Evolutionary conservation across 2,888 invertebrate genomes (phyloP).

Genomic region (Tuta absoluta): DNA sequence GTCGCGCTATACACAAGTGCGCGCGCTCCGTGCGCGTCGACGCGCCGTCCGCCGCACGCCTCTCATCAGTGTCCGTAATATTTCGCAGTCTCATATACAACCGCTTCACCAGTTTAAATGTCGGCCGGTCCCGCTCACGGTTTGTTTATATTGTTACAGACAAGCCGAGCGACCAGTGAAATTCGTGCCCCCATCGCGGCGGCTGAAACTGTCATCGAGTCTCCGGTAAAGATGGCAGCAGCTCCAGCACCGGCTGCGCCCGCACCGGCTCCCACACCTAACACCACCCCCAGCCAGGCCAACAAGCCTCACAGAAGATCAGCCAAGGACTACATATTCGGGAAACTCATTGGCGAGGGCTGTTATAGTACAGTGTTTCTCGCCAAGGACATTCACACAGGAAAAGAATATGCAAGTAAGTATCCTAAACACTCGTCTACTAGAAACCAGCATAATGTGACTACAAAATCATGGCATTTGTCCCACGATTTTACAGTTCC

Average conservation of each 20-base stretch:
- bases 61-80: slow-evolving; percentile 42
- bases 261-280: slow-evolving; percentile 64
- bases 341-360: slow-evolving; percentile 97
- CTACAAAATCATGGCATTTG: background rate
- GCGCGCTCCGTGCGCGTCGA: slow-evolving; percentile 58
- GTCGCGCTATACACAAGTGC: slow-evolving; percentile 61
- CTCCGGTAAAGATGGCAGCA: slow-evolving; percentile 77
- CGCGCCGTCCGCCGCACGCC: slow-evolving; percentile 42
- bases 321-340: slow-evolving; percentile 96
- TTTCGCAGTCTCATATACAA: slow-evolving; percentile 33
- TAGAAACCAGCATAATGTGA: background rate
- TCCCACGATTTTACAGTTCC: background rate
- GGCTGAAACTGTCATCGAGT: slow-evolving; percentile 75
- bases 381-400: slow-evolving; percentile 94
- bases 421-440: slow-evolving; percentile 41
- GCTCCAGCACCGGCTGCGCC: slow-evolving; percentile 70
- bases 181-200: slow-evolving; percentile 79
- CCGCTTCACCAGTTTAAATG: slow-evolving; percentile 12
- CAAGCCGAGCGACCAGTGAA: slow-evolving; percentile 68
- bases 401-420: slow-evolving; percentile 97
- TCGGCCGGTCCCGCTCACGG: slow-evolving; percentile 4
- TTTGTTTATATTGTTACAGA: slow-evolving; percentile 61
- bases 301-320: slow-evolving; percentile 83
- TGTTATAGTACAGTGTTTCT: slow-evolving; percentile 98
- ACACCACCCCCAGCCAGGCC: slow-evolving; percentile 68